These are phyloP conservation scores for Bradypodion pumilum DNA, from an alignment of 2,797 vertebrate species.

Conservation along the genomic window DNA sequence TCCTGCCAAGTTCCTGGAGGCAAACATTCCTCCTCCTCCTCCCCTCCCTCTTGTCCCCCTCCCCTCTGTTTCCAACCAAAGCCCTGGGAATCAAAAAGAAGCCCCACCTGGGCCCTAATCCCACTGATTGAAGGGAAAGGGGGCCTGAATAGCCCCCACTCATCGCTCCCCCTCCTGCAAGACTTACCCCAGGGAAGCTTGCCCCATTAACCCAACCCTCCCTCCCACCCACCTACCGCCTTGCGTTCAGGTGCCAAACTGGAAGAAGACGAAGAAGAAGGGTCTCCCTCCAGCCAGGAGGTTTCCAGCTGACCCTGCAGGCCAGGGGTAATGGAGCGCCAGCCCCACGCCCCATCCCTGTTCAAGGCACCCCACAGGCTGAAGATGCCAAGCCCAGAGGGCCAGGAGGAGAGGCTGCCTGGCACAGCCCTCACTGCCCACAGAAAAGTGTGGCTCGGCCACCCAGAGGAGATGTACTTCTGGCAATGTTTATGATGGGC, in stretches of 20 bases:
- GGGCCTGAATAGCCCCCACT: background rate
- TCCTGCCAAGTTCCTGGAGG: conserved; percentile 29
- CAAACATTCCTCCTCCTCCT: conserved; percentile 22
- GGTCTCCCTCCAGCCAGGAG: conserved; percentile 37
- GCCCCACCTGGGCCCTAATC: background rate
- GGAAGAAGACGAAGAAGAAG: background rate
- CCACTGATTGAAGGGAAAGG: background rate
- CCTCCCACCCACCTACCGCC: too few relatives aligned
- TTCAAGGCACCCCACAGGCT: too few relatives aligned
- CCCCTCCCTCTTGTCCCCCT: too few relatives aligned
- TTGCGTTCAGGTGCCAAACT: conserved; percentile 12
- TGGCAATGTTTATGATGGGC: too few relatives aligned
- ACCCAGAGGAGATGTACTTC: too few relatives aligned
- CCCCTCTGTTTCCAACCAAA: background rate
- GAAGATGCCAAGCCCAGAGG: too few relatives aligned
- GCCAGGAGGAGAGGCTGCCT: too few relatives aligned
- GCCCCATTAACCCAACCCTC: background rate
- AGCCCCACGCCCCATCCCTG: background rate
- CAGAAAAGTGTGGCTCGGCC: too few relatives aligned
- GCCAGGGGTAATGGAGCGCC: conserved; percentile 27
- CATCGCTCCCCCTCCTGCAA: background rate
- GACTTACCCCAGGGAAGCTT: background rate
- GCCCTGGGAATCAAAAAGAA: too few relatives aligned
- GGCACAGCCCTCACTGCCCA: background rate
- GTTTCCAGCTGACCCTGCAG: conserved; percentile 62